Conservation (phyloP, 2,797 vertebrate species). For the Sebastes wilsoni region DNA sequence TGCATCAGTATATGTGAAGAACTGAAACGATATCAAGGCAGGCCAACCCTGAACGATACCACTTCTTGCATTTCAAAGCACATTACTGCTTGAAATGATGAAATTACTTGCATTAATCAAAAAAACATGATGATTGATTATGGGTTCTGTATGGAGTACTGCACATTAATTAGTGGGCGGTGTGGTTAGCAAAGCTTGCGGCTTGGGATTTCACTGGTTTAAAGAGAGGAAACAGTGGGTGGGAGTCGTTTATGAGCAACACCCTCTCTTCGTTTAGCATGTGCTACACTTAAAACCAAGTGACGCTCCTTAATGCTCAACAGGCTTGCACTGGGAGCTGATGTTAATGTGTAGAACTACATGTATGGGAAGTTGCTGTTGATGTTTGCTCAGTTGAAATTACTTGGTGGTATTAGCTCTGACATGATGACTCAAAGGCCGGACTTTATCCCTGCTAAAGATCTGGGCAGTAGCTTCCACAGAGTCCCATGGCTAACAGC, state of each 20-base stretch:
- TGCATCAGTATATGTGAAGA: not conserved
- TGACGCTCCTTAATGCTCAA: not conserved
- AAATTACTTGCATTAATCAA: not conserved
- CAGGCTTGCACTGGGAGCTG: not conserved
- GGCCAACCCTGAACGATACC: not conserved
- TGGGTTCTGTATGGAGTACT: not conserved
- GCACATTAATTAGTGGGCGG: not conserved
- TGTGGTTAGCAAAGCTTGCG: not conserved
- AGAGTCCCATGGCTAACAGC: constrained; percentile 31
- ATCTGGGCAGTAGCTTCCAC: constrained; percentile 10
- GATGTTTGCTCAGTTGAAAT: not conserved
- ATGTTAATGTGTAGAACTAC: not conserved
- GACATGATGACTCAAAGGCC: not conserved
- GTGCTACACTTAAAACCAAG: not conserved
- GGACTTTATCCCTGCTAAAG: not conserved
- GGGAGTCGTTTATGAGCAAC: not conserved
- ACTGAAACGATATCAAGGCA: not conserved
- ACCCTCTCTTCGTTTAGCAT: not conserved
- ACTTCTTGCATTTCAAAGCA: not conserved
- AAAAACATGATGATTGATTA: not conserved
- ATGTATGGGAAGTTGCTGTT: not conserved
- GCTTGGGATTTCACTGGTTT: not conserved
- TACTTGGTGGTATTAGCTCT: not conserved
- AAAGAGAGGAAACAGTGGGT: not conserved
- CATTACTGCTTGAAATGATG: not conserved